These are phyloP conservation scores for Vannuccia rotundouncinata DNA, from an alignment of 2,888 invertebrate genomes.

Conservation along the genomic window DNA sequence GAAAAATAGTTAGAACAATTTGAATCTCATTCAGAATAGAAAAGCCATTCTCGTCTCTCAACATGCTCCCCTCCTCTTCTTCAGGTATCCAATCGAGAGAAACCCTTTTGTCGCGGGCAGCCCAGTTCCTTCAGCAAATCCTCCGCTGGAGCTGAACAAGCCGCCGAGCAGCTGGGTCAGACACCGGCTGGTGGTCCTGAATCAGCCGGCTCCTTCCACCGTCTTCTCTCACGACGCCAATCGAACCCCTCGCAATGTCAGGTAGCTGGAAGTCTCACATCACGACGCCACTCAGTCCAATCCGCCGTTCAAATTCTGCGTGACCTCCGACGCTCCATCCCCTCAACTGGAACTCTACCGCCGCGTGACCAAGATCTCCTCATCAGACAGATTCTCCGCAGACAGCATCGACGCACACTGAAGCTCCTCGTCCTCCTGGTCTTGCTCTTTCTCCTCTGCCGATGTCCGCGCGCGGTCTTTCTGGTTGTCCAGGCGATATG, in stretches of 20 bases:
- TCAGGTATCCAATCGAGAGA: neutral
- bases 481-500: neutral
- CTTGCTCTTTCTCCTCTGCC: constrained; percentile 30
- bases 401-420: constrained; percentile 31
- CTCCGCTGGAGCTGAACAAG: neutral
- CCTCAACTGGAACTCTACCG: constrained; percentile 40
- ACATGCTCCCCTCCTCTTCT: neutral
- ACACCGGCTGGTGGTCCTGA: neutral
- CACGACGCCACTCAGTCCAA: neutral
- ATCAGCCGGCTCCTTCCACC: neutral
- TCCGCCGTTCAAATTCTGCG: neutral
- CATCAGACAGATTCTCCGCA: constrained; percentile 30
- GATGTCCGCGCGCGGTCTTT: constrained; percentile 21
- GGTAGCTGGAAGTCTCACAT: neutral
- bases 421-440: constrained; percentile 31
- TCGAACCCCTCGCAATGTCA: neutral
- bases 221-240: neutral
- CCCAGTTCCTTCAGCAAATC: constrained; percentile 11
- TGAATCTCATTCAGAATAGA: too few relatives aligned
- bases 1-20: too few relatives aligned
- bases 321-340: neutral
- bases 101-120: constrained; percentile 11
- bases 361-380: constrained; percentile 39
- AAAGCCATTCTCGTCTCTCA: too few relatives aligned
- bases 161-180: neutral